These are phyloP conservation scores for Kobus ellipsiprymnus DNA, from an alignment of 2,113 vertebrate genomes.

Conservation along the genomic window DNA sequence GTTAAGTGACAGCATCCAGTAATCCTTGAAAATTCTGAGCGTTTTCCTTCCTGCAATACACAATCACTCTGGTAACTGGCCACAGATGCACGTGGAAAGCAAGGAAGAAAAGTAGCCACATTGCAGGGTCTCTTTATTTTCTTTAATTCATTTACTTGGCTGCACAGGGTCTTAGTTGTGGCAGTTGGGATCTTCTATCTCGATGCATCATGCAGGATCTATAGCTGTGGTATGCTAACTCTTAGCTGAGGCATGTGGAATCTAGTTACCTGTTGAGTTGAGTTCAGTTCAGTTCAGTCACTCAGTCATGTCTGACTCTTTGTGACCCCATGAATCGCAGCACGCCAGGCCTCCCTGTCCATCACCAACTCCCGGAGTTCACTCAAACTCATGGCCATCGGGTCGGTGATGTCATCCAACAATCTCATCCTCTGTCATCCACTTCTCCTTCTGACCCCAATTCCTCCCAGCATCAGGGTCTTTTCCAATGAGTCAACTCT, in stretches of 20 bases:
- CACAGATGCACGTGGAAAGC: background rate
- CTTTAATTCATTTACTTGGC: background rate
- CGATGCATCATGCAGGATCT: fast-evolving
- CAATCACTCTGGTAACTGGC: background rate
- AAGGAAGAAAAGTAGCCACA: background rate
- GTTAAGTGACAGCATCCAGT: background rate
- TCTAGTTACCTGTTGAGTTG: background rate
- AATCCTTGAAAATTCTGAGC: background rate
- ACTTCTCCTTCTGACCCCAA: too few species aligned
- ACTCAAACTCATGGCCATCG: too few species aligned
- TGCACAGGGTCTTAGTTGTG: fast-evolving
- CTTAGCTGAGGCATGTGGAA: background rate
- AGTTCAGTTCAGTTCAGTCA: too few species aligned
- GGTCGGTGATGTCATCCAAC: too few species aligned
- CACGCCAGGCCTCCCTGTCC: too few species aligned
- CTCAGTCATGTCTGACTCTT: too few species aligned
- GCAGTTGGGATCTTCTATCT: background rate
- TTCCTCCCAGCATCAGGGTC: too few species aligned
- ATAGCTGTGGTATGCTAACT: background rate
- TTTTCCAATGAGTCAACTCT: too few species aligned
- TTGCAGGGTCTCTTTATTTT: background rate
- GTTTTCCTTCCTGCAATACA: background rate
- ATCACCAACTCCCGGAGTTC: too few species aligned
- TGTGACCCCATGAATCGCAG: too few species aligned
- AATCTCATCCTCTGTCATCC: too few species aligned